Base-by-base conservation (phyloP, 1,140 invertebrate genomes). In the Goniozus legneri region DNA sequence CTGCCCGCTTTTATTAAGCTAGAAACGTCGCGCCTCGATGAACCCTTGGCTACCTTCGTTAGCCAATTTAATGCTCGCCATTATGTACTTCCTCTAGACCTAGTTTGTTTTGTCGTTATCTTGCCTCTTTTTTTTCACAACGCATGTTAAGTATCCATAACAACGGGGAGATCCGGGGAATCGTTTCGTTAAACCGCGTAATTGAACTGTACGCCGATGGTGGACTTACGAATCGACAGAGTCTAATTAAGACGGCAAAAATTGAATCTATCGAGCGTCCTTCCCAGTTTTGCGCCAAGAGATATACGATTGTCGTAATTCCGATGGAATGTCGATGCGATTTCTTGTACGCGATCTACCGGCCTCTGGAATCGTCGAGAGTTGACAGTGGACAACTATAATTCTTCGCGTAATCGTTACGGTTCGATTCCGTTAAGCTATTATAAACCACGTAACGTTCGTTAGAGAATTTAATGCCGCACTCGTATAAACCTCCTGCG, bases 1-100 rank as follows among this genome's bases (percentile, higher is more conserved):
- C 42, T 45, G 52, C 60, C 56, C 66, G 66, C 58, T 69, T 69
- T 67, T 69, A 68, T 70, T 67, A 68, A 69, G 50, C 60, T 62
- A 65, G 57, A 60, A 27, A 27, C 62, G 67, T 47, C 47, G 31
- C 58, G 67, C 53, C 60, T 59, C 48, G 58, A 15, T 42, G 43
- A 31, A 46, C 48, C 54, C 46, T 10, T 27, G 10, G 4, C 54
- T 54, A 58, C 57, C 64, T 71, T 71, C 60, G 62, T 66, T 70
- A 64, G 65, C 60, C 69, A 65, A 69, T 69, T 69, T 67, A 68
- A 71, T 68, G 57, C 61, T 51, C 20, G 6, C 24, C 6, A 27
- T 12, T 12, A 6, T 27, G 24, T 12, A 27, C 24, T 12, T 27
- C n/a, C n/a, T n/a, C n/a, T n/a, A n/a, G n/a, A n/a, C n/a, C n/a